Evolutionary conservation across 2,113 vertebrate genomes (phyloP).

Genomic region (Embiotoca jacksoni): DNA sequence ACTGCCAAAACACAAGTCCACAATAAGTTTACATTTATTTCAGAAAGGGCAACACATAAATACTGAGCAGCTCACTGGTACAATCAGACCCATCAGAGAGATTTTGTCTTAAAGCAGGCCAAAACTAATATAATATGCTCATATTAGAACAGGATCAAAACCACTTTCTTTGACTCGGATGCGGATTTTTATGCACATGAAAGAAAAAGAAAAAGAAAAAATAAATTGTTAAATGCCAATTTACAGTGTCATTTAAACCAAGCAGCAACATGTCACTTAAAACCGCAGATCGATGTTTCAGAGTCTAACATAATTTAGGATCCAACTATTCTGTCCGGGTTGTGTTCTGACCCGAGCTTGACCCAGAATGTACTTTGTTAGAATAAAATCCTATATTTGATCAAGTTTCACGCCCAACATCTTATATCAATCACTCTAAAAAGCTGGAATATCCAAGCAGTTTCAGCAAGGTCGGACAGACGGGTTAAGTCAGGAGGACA

Average conservation of each 20-base stretch:
- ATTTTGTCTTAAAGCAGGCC: slow-evolving; percentile 18
- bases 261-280: slow-evolving; percentile 73
- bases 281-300: slow-evolving; percentile 36
- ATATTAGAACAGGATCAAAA: slow-evolving; percentile 16
- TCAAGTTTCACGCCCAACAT: slow-evolving; percentile 40
- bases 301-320: slow-evolving; percentile 26
- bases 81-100: slow-evolving; percentile 13
- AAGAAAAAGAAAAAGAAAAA: neutral
- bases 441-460: slow-evolving; percentile 59
- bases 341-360: slow-evolving; percentile 19
- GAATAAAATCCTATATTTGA: slow-evolving; percentile 21
- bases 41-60: slow-evolving; percentile 72
- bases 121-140: slow-evolving; percentile 16
- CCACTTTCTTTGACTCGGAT: slow-evolving; percentile 15
- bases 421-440: slow-evolving; percentile 41
- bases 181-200: slow-evolving; percentile 45
- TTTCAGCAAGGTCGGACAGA: slow-evolving; percentile 49
- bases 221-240: slow-evolving; percentile 58
- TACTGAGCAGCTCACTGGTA: slow-evolving; percentile 66
- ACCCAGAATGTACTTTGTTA: slow-evolving; percentile 21
- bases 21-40: slow-evolving; percentile 70
- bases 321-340: slow-evolving; percentile 10
- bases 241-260: slow-evolving; percentile 70
- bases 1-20: slow-evolving; percentile 21
- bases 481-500: slow-evolving; percentile 39